These are phyloP conservation scores for Pica pica DNA, from an alignment of 2,113 vertebrate species.

Conservation along the genomic window DNA sequence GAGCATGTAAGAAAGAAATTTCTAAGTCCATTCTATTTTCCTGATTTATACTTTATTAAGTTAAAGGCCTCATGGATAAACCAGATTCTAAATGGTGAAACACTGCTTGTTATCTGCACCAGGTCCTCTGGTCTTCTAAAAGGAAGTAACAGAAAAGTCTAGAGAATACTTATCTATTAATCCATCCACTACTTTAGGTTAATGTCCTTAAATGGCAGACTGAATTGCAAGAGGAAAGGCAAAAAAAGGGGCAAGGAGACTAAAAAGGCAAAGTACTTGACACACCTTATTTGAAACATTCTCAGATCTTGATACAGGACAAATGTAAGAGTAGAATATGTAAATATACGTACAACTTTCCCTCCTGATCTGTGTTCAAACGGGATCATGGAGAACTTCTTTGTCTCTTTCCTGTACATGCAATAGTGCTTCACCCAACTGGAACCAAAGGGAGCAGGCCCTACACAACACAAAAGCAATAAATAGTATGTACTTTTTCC, in stretches of 20 bases:
- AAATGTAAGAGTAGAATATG: neutral
- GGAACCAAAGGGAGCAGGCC: conserved; percentile 94
- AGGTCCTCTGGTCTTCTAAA: neutral
- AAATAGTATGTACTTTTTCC: neutral
- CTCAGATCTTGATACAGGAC: neutral
- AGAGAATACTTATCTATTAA: neutral
- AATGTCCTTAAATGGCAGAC: neutral
- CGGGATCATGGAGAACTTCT: conserved; percentile 91
- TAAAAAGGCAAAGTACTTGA: neutral
- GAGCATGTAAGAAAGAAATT: neutral
- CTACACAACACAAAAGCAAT: conserved; percentile 59
- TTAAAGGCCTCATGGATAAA: neutral
- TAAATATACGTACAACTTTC: conserved; percentile 82
- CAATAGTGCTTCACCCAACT: conserved; percentile 98
- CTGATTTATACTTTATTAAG: neutral
- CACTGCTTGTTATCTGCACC: neutral
- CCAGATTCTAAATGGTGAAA: neutral
- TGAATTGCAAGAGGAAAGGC: neutral
- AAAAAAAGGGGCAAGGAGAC: neutral
- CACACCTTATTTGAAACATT: neutral
- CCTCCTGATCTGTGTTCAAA: conserved; percentile 95
- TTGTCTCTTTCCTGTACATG: conserved; percentile 91
- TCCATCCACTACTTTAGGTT: neutral
- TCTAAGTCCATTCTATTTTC: neutral
- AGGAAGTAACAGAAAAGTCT: neutral